phyloP scores from a whole-genome alignment of 2,797 vertebrate species.

The Smutsia gigantea region DNA sequence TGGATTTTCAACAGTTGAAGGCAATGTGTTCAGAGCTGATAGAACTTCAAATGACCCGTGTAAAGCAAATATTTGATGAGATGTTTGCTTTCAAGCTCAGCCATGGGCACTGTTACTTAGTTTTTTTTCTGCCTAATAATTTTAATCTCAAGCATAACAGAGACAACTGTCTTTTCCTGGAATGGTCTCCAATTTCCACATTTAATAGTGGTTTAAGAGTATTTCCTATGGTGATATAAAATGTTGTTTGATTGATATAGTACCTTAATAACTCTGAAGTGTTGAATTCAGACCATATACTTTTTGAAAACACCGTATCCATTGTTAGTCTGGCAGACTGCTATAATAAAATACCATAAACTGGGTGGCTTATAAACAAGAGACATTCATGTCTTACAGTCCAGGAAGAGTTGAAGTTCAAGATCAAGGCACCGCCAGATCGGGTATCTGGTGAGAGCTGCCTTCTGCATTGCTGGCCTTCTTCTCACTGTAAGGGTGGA shows the following conservation, averaged over 20 bases:
- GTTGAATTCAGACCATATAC: background rate
- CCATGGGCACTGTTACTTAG: background rate
- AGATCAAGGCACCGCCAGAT: background rate
- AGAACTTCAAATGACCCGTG: constrained; percentile 64
- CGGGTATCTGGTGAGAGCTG: background rate
- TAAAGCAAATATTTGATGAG: constrained; percentile 70
- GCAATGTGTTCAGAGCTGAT: constrained; percentile 31
- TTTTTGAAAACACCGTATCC: background rate
- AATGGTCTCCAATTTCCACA: constrained; percentile 4
- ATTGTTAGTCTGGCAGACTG: background rate
- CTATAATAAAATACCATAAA: background rate
- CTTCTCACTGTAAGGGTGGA: background rate
- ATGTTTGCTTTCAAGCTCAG: constrained; percentile 45
- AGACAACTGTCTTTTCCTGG: constrained; percentile 11
- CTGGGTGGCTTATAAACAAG: background rate
- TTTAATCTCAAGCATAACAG: constrained; percentile 27
- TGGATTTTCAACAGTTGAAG: constrained; percentile 41
- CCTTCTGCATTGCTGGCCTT: background rate
- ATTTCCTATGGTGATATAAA: background rate
- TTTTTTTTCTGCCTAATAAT: constrained; percentile 9
- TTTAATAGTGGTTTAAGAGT: background rate
- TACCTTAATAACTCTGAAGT: background rate
- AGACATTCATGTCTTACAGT: background rate
- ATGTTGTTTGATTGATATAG: background rate
- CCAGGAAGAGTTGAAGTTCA: background rate